Evolutionary conservation across 2,888 invertebrate species (phyloP), one percentile per base, ranked within the genome.

Genomic region (Mellilla xanthometata): DNA sequence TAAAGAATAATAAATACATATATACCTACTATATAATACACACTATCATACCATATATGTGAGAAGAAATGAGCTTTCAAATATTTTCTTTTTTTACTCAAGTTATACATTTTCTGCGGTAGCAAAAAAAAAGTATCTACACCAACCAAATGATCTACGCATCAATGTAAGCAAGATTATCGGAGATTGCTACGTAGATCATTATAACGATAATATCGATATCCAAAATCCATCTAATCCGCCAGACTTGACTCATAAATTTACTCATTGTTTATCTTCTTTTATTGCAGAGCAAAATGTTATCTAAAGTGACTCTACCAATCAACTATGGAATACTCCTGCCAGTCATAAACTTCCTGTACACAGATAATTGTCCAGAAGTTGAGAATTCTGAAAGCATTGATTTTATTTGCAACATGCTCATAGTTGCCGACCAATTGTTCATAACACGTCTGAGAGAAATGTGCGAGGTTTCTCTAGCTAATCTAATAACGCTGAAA

Each of bases 351-450:
- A 93, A 95, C 54, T 96, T 93, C 68, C 78, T 96, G 0, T 97
- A 97, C 73, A 93, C 93, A 0, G 94, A 95, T 69, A 87, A 92
- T 1, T 90, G 93, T 11, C 90, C 92, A 0, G 82, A 91, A 52
- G 76, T 93, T 31, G 79, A 91, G 54, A 91, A 81, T 43, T 91
- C 91, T 24, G 92, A 92, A 35, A 93, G 94, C 65, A 85, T 93
- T 0, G 95, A 96, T 65, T 91, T 92, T 45, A 90, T 95, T 53
- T 94, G 94, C 74, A 94, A 94, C 68, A 90, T 96, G 68, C 87
- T 97, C 12, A 92, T 95, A 5, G 91, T 94, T 7, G 94, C 96
- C 12, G 97, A 97, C 72, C 96, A 96, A 65, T 91, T 96, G 22
- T 92, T 97, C 53, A 92, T 96, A 3, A 84, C 90, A 1, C 81